Evolutionary conservation across 1,140 invertebrate genomes (phyloP).

Genomic region (Drosophila aff.): DNA sequence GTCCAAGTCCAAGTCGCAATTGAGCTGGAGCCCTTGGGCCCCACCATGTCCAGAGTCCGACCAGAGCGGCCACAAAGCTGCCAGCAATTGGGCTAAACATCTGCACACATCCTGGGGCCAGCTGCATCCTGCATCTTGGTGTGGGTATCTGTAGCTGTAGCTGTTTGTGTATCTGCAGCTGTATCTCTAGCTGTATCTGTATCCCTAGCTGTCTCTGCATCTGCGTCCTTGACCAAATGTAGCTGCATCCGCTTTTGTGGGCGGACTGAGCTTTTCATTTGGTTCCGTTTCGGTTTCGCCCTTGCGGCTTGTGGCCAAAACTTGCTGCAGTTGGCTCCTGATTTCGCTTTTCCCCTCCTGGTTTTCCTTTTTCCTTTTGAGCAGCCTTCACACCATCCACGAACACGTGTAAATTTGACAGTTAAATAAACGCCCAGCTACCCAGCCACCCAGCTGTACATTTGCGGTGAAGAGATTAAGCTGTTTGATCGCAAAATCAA

Average conservation of each 20-base stretch:
- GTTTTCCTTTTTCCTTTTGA: neutral
- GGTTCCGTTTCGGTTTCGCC: slow-evolving; percentile 75
- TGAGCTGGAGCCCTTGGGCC: neutral
- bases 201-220: neutral
- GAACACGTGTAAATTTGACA: slow-evolving; percentile 76
- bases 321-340: slow-evolving; percentile 1
- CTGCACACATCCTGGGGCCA: slow-evolving; percentile 38
- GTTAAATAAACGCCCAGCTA: slow-evolving; percentile 57
- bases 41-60: slow-evolving; percentile 8
- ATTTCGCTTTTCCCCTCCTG: neutral
- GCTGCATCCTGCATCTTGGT: slow-evolving; percentile 26
- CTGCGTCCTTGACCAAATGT: neutral
- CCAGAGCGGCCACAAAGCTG: slow-evolving; percentile 69
- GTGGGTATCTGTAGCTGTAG: neutral
- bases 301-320: slow-evolving; percentile 64
- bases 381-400: slow-evolving; percentile 34
- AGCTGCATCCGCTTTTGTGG: slow-evolving; percentile 15
- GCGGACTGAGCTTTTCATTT: slow-evolving; percentile 56
- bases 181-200: neutral
- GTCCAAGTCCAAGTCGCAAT: slow-evolving; percentile 5
- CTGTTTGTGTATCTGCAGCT: neutral
- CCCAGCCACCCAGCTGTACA: slow-evolving; percentile 48
- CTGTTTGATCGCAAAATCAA: slow-evolving; percentile 81
- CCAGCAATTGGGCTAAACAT: slow-evolving; percentile 40
- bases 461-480: slow-evolving; percentile 78